A percentile compares a stretch with the other conserved stretches of the same genome.
phyloP scores from a whole-genome alignment of 2,888 invertebrate species.

The Lissocephala sabroskyi region DNA sequence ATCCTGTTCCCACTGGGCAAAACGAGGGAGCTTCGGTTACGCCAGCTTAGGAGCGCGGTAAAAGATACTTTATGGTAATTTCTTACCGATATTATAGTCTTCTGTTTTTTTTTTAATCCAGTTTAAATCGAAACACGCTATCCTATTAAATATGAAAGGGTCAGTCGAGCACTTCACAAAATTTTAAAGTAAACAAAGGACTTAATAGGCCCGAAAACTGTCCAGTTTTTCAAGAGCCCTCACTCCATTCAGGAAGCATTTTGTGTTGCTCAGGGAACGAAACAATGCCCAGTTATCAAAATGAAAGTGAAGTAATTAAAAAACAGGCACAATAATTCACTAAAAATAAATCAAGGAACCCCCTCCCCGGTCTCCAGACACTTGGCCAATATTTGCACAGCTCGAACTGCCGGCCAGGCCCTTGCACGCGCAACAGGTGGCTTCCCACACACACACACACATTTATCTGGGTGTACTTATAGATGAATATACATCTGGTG shows the following conservation, averaged over 20 bases:
- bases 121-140: conserved; percentile 43
- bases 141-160: conserved; percentile 11
- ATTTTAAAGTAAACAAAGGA: neutral
- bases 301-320: neutral
- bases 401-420: neutral
- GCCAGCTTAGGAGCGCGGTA: conserved; percentile 43
- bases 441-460: neutral
- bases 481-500: neutral
- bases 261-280: too few relatives aligned
- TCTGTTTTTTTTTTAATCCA: conserved; percentile 43
- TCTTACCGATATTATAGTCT: neutral
- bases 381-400: neutral
- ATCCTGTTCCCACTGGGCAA: neutral
- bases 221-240: too few relatives aligned
- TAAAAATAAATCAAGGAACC: neutral
- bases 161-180: neutral
- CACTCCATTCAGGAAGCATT: too few relatives aligned
- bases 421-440: neutral
- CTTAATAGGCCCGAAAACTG: too few relatives aligned
- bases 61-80: conserved; percentile 53
- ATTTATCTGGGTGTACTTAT: neutral
- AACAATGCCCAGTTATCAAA: neutral
- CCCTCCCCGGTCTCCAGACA: too few relatives aligned
- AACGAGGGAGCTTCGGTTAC: conserved; percentile 43
- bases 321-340: neutral